Conservation (phyloP, 2,888 invertebrate species). For the Cryptocephalus moraei region DNA sequence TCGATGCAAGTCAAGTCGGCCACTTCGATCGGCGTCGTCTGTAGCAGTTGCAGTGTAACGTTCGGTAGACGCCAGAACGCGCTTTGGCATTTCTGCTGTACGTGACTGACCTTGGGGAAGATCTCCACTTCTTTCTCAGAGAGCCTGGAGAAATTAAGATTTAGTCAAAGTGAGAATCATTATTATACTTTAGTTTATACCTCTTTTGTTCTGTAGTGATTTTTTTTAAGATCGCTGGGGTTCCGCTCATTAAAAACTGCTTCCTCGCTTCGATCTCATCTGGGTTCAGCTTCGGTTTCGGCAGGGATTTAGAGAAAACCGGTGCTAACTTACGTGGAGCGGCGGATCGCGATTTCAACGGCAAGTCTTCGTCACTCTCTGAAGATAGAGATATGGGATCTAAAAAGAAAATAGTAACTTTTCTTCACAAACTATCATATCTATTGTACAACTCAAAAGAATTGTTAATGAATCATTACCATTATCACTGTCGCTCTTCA, state of each 20-base stretch:
- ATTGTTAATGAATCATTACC: no score
- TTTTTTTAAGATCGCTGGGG: conserved; percentile 53
- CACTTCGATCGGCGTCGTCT: conserved; percentile 5
- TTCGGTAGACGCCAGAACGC: conserved; percentile 32
- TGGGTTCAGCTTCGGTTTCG: conserved; percentile 49
- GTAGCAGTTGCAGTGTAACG: conserved; percentile 17
- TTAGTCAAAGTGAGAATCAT: neutral
- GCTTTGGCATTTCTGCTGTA: conserved; percentile 43
- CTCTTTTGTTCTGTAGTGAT: conserved; percentile 42
- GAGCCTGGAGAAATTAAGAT: neutral
- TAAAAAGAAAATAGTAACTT: neutral
- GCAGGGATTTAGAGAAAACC: conserved; percentile 46
- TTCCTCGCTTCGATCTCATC: conserved; percentile 52
- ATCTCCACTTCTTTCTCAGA: conserved; percentile 23
- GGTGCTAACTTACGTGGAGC: conserved; percentile 52
- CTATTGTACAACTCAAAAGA: neutral
- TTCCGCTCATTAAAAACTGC: conserved; percentile 62
- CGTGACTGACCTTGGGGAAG: conserved; percentile 56
- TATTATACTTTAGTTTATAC: conserved; percentile 9
- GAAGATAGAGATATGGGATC: neutral
- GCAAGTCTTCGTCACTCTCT: conserved; percentile 2
- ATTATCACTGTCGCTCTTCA: no score
- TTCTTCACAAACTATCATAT: no score
- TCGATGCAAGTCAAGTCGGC: conserved; percentile 6
- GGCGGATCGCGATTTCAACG: conserved; percentile 5